Base-by-base conservation (phyloP, 2,113 vertebrate genomes). In the Pholis gunnellus region DNA sequence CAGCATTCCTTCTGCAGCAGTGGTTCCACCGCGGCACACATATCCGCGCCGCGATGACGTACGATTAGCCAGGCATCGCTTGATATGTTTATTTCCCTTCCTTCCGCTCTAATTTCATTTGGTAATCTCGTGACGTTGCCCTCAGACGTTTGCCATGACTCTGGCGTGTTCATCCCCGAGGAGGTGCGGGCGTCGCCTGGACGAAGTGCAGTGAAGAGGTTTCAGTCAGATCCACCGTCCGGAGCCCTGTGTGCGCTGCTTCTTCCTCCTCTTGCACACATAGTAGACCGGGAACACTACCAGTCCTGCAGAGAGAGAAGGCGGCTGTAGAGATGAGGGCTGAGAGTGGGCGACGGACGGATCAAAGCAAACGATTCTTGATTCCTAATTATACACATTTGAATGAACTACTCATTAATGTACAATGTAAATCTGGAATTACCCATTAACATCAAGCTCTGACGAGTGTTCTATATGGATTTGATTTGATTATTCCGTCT, bases 261-360 rank as follows among this genome's bases (percentile, higher is more conserved):
- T 99, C 95, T 96, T 97, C 93, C 96, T 96, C 95, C 95, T 97
- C 95, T 99, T 99, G 94, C 97, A 99, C 94, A 98, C 95, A 87
- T 97, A 99, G 95, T 99, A 99, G 92, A 99, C 92, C 40, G 98
- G 98, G 90, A 99, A 97, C 76, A 96, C 96, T 84, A 99, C 95
- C 87, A 98, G 93, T 93, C 98, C 98, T 99, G 89, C 1, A 71
- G 52, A 88, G 84, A 93, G 65, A 89, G 72, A 68, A 25, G 31
- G 29, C 0, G 20, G 15, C 20, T 22, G 65, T 6, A 22, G 27
- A 64, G 22, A 63, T 44, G 2, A 54, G 15, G 25, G 10, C 44
- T 40, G 71, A n/a, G 5, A 18, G 17, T 9, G 38, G 9, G 50
- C 48, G 17, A 11, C 10, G 52, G 14, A 54, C 22, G 15, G 5